Conservation (phyloP, 2,113 vertebrate genomes). For the Rhinichthys klamathensis region DNA sequence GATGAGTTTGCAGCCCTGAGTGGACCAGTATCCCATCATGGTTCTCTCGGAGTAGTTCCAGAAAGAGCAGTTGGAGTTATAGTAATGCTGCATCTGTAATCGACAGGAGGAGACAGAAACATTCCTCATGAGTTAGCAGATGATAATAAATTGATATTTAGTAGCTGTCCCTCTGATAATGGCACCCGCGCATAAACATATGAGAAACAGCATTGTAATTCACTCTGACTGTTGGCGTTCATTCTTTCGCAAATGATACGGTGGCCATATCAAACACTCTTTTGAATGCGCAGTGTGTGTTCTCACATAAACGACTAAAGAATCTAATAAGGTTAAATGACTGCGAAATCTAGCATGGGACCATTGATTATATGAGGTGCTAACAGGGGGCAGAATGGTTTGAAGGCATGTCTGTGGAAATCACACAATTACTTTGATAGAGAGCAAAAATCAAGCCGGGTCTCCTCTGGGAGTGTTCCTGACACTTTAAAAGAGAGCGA, state of each 20-base stretch:
- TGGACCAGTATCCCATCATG: slow-evolving; percentile 99
- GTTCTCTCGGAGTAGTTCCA: slow-evolving; percentile 99
- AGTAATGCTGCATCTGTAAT: slow-evolving; percentile 95
- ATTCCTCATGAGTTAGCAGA: background rate
- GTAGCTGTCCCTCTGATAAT: background rate
- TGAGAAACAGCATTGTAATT: background rate
- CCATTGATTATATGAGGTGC: slow-evolving; percentile 68
- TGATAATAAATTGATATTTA: slow-evolving; percentile 18
- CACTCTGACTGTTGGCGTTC: background rate
- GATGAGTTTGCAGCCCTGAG: slow-evolving; percentile 96
- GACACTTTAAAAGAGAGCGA: slow-evolving; percentile 79
- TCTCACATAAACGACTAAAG: slow-evolving; percentile 61
- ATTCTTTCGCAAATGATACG: slow-evolving; percentile 38
- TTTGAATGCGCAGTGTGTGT: slow-evolving; percentile 26
- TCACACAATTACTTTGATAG: slow-evolving; percentile 78
- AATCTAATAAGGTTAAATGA: slow-evolving; percentile 47
- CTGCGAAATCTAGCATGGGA: slow-evolving; percentile 68
- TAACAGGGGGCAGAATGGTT: slow-evolving; percentile 78
- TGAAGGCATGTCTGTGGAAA: slow-evolving; percentile 75
- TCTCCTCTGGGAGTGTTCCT: slow-evolving; percentile 75
- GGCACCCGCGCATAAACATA: background rate
- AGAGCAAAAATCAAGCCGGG: slow-evolving; percentile 68
- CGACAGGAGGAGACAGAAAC: slow-evolving; percentile 67
- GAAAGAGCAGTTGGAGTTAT: slow-evolving; percentile 99
- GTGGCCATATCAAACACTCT: slow-evolving; percentile 27